A percentile compares a stretch with the other conserved stretches of the same genome.
Evolutionary conservation across 1,140 invertebrate genomes (phyloP).

Genomic region (Tetranychus urticae): DNA sequence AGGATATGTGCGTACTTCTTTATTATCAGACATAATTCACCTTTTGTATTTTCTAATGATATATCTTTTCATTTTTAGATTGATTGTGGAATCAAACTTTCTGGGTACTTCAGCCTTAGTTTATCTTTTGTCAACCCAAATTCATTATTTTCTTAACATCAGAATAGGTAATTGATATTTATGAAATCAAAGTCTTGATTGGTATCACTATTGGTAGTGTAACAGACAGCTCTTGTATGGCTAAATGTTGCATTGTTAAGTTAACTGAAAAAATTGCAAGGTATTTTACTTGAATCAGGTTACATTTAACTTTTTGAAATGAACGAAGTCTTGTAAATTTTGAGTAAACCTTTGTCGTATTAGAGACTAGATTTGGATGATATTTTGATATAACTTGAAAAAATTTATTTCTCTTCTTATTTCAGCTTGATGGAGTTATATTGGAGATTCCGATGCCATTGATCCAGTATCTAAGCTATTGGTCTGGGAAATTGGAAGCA

Average conservation of each 20-base stretch:
- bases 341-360: neutral
- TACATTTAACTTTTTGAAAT: too few relatives aligned
- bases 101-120: slow-evolving; percentile 85
- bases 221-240: too few relatives aligned
- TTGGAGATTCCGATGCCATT: slow-evolving; percentile 94
- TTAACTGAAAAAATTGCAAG: too few relatives aligned
- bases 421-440: slow-evolving; percentile 47
- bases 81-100: slow-evolving; percentile 63
- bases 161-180: too few relatives aligned
- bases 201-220: too few relatives aligned
- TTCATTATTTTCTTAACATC: too few relatives aligned
- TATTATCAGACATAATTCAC: neutral
- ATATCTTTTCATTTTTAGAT: slow-evolving; percentile 35
- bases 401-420: slow-evolving; percentile 8
- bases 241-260: too few relatives aligned
- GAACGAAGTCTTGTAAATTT: neutral
- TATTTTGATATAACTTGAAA: neutral
- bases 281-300: too few relatives aligned
- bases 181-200: too few relatives aligned
- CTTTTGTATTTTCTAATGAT: neutral
- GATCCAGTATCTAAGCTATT: slow-evolving; percentile 86
- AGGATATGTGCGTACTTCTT: slow-evolving; percentile 56
- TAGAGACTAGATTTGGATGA: neutral
- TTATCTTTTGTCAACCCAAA: slow-evolving; percentile 84
- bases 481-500: slow-evolving; percentile 85